Conservation (phyloP, 1,140 invertebrate genomes). For the Achatina immaculata region DNA sequence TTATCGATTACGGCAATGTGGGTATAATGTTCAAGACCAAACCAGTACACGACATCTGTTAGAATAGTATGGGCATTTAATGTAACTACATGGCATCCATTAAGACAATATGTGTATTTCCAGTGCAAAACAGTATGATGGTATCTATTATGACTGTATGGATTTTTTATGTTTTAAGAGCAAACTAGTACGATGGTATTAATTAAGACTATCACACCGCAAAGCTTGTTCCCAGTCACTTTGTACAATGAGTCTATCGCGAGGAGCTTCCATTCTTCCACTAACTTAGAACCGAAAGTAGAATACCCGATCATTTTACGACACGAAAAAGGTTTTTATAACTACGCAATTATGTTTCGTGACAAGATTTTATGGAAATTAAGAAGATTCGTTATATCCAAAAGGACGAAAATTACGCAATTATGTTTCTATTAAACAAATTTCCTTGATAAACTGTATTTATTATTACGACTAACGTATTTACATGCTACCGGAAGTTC, state of each 20-base stretch:
- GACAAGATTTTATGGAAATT: not conserved
- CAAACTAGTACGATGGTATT: too few relatives aligned
- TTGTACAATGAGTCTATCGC: slow-evolving; percentile 54
- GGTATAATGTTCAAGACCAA: too few relatives aligned
- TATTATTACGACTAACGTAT: slow-evolving; percentile 5
- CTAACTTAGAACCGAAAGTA: slow-evolving; percentile 32
- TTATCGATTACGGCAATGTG: too few relatives aligned
- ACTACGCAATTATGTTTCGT: not conserved
- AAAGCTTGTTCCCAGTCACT: slow-evolving; percentile 57
- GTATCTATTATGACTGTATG: too few relatives aligned
- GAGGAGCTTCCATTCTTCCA: slow-evolving; percentile 39
- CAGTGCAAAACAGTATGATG: too few relatives aligned
- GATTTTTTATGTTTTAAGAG: too few relatives aligned
- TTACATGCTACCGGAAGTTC: not conserved
- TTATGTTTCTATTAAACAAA: not conserved
- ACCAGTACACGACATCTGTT: too few relatives aligned
- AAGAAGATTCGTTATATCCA: not conserved
- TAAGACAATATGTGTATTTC: too few relatives aligned
- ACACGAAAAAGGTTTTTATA: not conserved
- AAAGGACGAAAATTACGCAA: not conserved
- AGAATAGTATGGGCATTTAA: too few relatives aligned
- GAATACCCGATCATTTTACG: slow-evolving; percentile 11
- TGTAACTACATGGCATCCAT: too few relatives aligned
- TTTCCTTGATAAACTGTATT: not conserved
- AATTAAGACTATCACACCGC: slow-evolving; percentile 42